Percentiles rank a stretch among this genome's conserved stretches.
Conservation (phyloP, 2,888 invertebrate genomes). For the Lithosia quadra region DNA sequence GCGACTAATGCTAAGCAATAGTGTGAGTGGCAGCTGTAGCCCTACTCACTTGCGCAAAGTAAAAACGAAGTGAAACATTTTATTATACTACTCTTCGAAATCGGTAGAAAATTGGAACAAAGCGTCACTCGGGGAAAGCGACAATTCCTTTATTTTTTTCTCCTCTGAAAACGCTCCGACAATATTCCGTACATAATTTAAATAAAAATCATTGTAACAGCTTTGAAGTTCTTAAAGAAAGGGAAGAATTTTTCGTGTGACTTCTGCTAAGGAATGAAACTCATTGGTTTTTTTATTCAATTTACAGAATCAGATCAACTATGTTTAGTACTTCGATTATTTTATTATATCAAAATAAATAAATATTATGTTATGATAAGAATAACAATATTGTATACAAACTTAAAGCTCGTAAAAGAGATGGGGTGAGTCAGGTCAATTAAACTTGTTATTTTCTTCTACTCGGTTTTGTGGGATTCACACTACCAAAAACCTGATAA, state of each 20-base stretch:
- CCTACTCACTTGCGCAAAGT: slow-evolving; percentile 14
- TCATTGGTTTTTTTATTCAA: neutral
- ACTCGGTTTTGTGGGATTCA: too few species aligned
- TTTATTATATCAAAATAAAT: too few species aligned
- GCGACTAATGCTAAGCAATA: slow-evolving; percentile 2
- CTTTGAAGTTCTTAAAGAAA: slow-evolving; percentile 20
- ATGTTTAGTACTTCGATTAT: too few species aligned
- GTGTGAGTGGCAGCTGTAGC: slow-evolving; percentile 17
- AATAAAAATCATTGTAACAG: slow-evolving; percentile 35
- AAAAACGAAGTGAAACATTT: slow-evolving; percentile 34
- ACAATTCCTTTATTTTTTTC: slow-evolving; percentile 17
- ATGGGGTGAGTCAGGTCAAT: too few species aligned
- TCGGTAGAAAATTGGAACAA: slow-evolving; percentile 38
- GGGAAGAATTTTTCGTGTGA: neutral
- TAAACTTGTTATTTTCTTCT: too few species aligned
- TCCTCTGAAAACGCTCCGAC: slow-evolving; percentile 22
- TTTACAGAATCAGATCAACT: neutral
- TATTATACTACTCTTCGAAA: slow-evolving; percentile 32
- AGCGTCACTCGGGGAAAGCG: slow-evolving; percentile 26
- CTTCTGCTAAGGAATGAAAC: slow-evolving; percentile 1
- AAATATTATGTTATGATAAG: too few species aligned
- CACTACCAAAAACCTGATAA: too few species aligned
- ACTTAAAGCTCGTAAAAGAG: too few species aligned
- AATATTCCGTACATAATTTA: slow-evolving; percentile 31
- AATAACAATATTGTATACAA: too few species aligned